Evolutionary conservation across 1,140 invertebrate species (phyloP), one percentile per base, ranked within the genome.

Genomic region (Heterodera carotae): DNA sequence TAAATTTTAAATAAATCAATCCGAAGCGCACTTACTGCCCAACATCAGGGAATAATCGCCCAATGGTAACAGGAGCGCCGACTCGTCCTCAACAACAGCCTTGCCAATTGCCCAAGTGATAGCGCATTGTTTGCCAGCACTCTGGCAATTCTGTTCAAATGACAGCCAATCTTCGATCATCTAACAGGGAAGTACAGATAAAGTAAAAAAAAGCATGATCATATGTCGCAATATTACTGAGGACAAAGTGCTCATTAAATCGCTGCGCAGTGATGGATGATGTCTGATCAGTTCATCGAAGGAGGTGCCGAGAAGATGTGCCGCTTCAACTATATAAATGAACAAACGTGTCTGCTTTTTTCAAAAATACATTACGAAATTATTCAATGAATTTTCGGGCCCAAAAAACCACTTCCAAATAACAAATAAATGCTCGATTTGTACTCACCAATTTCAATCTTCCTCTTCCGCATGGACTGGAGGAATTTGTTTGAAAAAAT

Each of bases 271-370:
- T 77, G 92, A 93, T 1, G 94, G 94, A 87, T 96, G 94, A 88
- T 96, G 94, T 76, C 94, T 90, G 92, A 96, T 94, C 1, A 96
- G 85, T 87, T 96, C 94, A 88, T 96, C 94, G 93, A 96, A 94
- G 2, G 94, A 93, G 89, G 93, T 94, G 31, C 94, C 94, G 25
- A 96, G 88, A 90, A 93, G 94, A 31, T 92, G 92, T 6, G 94
- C 93, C n/a, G 94, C 94, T 85, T 95, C 94, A 33, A 88, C 89
- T 89, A 70, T 62, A 78, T 33, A 56, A 62, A 27, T 34, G 2
- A 7, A 36, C 2, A 43, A 3, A 25, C 39, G n/a, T 12, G 39
- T 43, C 39, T 8, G 39, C 0, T 43, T 43, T 43, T 8, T 43
- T 43, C 39, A 43, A 43, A 43, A n/a, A n/a, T n/a, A n/a, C n/a